Base-by-base conservation (phyloP, 2,113 vertebrate genomes). In the Ceuthmochares aereus region DNA sequence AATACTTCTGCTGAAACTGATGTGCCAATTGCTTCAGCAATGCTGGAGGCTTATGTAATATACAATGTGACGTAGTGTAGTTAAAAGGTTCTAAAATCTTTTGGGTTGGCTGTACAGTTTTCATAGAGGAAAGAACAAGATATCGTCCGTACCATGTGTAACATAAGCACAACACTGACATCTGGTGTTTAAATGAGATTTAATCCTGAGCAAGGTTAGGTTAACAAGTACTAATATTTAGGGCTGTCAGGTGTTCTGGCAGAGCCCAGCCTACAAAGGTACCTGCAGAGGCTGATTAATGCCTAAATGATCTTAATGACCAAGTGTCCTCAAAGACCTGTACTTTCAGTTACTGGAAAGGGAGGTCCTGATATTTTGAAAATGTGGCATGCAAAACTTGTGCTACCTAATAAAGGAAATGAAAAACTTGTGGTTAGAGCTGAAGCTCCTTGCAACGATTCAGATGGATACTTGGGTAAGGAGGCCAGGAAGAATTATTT, bases 121-220 rank as follows among this genome's bases (percentile, higher is more conserved):
- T 54, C n/a, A 4, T 6, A 27, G 4, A 1, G 43, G 52, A 45
- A 59, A 87, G 83, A 88, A 25, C 14, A 47, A 83, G 73, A 3
- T 17, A 7, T 9, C 22, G 36, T 37, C 52, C n/a, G 8, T 30
- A 59, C 26, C 37, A n/a, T 18, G 29, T 85, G 73, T 74, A 98
- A 98, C 90, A 55, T 88, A 92, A 97, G 98, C 98, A 52, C 98
- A 98, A 98, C 91, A 98, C 96, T 98, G 98, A 98, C 98, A 98
- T 94, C 98, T 98, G 97, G 95, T 97, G 98, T 95, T 95, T 72
- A 90, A 76, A 82, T 45, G 27, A 3, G 59, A 84, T 87, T 94
- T 66, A 66, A 59, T 58, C 70, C 43, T 14, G 30, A 30, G 4
- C 51, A 10, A 27, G 2, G 15, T 30, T 58, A 52, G 17, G 40